phyloP scores from a whole-genome alignment of 2,113 vertebrate species.

The Meleagris gallopavo region DNA sequence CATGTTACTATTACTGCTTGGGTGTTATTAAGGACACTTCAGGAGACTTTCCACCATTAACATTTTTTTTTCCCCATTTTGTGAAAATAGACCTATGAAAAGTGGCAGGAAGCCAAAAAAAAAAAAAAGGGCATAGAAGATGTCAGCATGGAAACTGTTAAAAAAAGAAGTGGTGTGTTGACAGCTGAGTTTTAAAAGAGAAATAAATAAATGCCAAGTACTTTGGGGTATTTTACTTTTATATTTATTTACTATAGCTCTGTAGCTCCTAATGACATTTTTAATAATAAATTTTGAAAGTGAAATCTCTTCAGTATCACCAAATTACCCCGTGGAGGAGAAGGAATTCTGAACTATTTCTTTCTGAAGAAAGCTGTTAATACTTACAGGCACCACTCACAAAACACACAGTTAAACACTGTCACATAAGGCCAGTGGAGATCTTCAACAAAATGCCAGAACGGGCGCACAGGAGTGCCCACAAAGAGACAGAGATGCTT shows the following conservation, averaged over 20 bases:
- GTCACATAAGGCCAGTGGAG: background rate
- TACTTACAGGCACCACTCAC: background rate
- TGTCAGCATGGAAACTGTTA: background rate
- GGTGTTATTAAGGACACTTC: background rate
- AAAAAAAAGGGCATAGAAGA: background rate
- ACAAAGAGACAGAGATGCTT: background rate
- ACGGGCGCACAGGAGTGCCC: accelerated
- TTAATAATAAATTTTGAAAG: background rate
- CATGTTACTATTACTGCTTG: background rate
- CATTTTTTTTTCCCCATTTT: background rate
- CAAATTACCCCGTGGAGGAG: background rate
- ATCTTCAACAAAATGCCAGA: background rate
- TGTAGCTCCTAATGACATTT: background rate
- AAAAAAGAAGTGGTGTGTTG: background rate
- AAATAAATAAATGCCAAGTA: background rate
- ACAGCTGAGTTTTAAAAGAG: background rate
- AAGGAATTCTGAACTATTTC: background rate
- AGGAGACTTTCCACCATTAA: background rate
- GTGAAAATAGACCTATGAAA: background rate
- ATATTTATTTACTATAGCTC: background rate
- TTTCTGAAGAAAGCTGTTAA: accelerated
- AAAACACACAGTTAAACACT: accelerated
- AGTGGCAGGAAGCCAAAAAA: background rate
- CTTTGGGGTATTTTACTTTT: background rate
- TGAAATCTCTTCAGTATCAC: background rate